Evolutionary conservation across 1,140 invertebrate genomes (phyloP).

Genomic region (Akabosia matsudoensis): DNA sequence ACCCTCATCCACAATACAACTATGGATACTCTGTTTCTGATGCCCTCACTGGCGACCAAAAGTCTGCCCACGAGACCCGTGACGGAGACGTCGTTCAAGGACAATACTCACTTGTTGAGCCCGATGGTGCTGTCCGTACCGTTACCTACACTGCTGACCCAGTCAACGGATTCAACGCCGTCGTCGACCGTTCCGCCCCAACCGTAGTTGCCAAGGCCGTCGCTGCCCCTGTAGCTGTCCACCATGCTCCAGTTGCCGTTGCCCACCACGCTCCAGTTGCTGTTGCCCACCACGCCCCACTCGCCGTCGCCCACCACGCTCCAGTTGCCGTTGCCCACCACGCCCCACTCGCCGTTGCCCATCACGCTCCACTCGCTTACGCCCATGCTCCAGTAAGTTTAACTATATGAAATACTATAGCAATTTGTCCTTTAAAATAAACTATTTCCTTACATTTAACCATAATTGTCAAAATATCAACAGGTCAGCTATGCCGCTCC

Average conservation of each 20-base stretch:
- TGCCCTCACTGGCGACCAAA: constrained; percentile 46
- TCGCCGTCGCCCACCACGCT: neutral
- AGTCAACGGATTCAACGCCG: constrained; percentile 1
- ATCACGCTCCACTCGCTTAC: neutral
- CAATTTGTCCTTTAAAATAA: no score
- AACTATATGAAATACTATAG: no score
- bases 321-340: neutral
- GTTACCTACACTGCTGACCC: constrained; percentile 11
- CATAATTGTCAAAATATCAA: no score
- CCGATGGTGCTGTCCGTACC: no score
- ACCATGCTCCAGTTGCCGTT: neutral
- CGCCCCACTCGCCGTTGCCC: neutral
- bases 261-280: neutral
- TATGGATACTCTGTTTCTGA: constrained; percentile 32
- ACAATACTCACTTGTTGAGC: constrained; percentile 3
- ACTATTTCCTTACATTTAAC: no score
- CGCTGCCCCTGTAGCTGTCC: neutral
- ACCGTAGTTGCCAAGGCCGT: neutral
- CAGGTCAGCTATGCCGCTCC: neutral
- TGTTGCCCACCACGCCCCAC: neutral
- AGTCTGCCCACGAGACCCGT: constrained; percentile 13
- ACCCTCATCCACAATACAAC: no score
- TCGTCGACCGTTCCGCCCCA: neutral
- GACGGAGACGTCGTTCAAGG: constrained; percentile 9
- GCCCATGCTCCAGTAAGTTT: neutral